Percentiles rank a stretch among this genome's conserved stretches.
Evolutionary conservation across 2,888 invertebrate species (phyloP).

Genomic region (Uropetala carovei): DNA sequence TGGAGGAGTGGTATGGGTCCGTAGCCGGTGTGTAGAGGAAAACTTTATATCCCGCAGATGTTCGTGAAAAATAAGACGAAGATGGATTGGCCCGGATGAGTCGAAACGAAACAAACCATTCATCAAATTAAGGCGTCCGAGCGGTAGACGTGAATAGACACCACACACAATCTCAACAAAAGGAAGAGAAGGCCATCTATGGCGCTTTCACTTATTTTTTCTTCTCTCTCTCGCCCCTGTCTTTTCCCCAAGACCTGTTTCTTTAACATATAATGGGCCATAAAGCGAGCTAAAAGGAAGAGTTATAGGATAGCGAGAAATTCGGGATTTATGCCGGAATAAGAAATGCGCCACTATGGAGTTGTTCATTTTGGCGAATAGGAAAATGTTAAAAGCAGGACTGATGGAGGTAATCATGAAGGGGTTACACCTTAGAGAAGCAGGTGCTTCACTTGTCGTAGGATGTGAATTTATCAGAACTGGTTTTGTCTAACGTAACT

Average conservation of each 20-base stretch:
- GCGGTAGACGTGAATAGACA: constrained; percentile 45
- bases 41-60: constrained; percentile 44
- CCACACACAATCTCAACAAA: constrained; percentile 47
- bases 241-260: background rate
- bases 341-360: constrained; percentile 5
- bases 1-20: constrained; percentile 26
- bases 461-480: no score
- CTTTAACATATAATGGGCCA: constrained; percentile 29
- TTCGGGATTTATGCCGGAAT: constrained; percentile 22
- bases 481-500: no score
- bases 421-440: background rate
- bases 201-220: constrained; percentile 23
- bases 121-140: constrained; percentile 57
- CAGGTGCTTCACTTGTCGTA: constrained; percentile 2
- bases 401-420: background rate
- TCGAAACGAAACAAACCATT: constrained; percentile 47
- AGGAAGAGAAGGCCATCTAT: background rate
- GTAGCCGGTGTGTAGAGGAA: background rate
- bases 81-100: constrained; percentile 32
- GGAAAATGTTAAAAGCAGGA: background rate
- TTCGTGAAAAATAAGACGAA: constrained; percentile 48
- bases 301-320: constrained; percentile 22
- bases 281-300: constrained; percentile 16
- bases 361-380: constrained; percentile 23
- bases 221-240: background rate